Evolutionary conservation across 2,888 invertebrate genomes (phyloP).

Genomic region (Flexamia atlantica): DNA sequence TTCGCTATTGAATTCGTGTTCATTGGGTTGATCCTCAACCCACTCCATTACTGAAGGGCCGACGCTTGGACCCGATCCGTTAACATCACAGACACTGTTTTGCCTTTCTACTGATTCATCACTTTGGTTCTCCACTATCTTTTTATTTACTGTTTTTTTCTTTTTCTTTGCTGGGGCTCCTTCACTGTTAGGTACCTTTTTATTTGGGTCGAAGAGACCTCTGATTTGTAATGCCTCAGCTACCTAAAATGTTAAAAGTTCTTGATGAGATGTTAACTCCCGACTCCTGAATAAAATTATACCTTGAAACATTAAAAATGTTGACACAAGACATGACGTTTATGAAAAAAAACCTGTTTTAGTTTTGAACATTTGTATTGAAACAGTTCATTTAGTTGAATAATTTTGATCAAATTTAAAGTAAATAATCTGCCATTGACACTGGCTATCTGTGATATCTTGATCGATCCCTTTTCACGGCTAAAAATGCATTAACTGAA

Average conservation of each 20-base stretch:
- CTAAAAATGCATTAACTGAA: too few relatives aligned
- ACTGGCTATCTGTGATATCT: too few relatives aligned
- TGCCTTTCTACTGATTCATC: not conserved
- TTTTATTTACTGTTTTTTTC: not conserved
- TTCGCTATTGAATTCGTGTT: not conserved
- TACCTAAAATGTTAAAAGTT: slow-evolving; percentile 17
- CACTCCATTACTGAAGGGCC: not conserved
- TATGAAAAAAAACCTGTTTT: too few relatives aligned
- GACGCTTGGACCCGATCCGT: not conserved
- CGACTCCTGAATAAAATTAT: too few relatives aligned
- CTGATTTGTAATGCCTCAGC: slow-evolving; percentile 31
- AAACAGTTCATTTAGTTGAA: too few relatives aligned
- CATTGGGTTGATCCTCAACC: not conserved
- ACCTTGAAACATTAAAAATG: too few relatives aligned
- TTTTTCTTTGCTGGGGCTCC: not conserved
- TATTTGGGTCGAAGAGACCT: slow-evolving; percentile 20
- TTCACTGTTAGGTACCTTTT: not conserved
- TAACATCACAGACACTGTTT: not conserved
- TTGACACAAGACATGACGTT: too few relatives aligned
- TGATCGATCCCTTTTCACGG: too few relatives aligned
- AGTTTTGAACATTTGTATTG: too few relatives aligned
- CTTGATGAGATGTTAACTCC: too few relatives aligned
- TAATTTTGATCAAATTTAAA: too few relatives aligned
- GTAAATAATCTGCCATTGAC: too few relatives aligned
- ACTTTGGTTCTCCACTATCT: not conserved